Evolutionary conservation across 2,797 vertebrate genomes (phyloP).

Genomic region (Erethizon dorsatum): DNA sequence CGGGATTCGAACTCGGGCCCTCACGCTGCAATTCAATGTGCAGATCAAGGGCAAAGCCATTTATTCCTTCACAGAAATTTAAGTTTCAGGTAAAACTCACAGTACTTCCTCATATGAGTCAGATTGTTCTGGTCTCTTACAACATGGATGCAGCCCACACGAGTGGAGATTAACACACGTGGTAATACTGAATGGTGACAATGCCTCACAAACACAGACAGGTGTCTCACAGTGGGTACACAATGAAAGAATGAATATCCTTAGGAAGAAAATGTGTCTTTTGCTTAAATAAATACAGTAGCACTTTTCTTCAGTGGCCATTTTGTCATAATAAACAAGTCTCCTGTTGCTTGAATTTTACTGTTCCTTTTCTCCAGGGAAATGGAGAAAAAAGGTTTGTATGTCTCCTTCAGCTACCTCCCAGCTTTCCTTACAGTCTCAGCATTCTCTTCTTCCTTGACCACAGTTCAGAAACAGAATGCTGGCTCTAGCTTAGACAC

Average conservation of each 20-base stretch:
- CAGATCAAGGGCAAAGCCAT: slow-evolving; percentile 82
- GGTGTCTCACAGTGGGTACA: background rate
- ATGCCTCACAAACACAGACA: slow-evolving; percentile 23
- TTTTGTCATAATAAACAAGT: slow-evolving; percentile 24
- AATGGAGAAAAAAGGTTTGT: background rate
- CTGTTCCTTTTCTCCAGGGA: slow-evolving; percentile 31
- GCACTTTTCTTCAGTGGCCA: slow-evolving; percentile 20
- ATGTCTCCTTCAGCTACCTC: background rate
- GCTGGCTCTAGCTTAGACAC: background rate
- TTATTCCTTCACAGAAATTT: slow-evolving; percentile 77
- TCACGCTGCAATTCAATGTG: slow-evolving; percentile 25
- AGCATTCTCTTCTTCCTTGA: background rate
- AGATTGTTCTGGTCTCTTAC: slow-evolving; percentile 26
- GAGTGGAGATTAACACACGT: background rate
- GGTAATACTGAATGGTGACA: background rate
- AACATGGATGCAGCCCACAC: slow-evolving; percentile 25
- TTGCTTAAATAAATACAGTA: slow-evolving; percentile 15
- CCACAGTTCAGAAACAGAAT: background rate
- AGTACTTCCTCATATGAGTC: slow-evolving; percentile 31
- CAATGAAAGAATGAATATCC: background rate
- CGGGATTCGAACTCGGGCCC: too few relatives aligned
- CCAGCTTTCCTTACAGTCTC: background rate
- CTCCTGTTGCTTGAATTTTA: slow-evolving; percentile 21
- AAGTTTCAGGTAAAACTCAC: slow-evolving; percentile 69
- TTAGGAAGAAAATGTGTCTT: slow-evolving; percentile 18